phyloP scores from a whole-genome alignment of 2,113 vertebrate species.

The Cyprinodon brontotheroides region DNA sequence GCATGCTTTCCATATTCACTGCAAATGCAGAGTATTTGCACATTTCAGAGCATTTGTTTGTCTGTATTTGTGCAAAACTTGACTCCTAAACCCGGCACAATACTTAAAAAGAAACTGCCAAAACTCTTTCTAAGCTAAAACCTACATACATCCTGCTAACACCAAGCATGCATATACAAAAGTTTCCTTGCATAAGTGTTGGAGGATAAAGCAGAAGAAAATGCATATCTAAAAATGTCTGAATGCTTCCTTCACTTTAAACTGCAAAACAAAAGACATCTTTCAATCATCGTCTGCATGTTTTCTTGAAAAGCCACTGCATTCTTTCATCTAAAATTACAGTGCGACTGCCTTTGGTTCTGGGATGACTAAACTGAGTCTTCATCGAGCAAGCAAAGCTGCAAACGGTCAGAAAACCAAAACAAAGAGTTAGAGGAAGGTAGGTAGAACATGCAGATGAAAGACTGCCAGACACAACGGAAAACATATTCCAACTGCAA shows the following conservation, averaged over 20 bases:
- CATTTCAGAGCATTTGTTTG: background rate
- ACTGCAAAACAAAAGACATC: slow-evolving; percentile 27
- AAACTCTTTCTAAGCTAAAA: slow-evolving; percentile 29
- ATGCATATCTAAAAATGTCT: slow-evolving; percentile 1
- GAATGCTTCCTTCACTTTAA: background rate
- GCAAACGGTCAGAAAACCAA: slow-evolving; percentile 41
- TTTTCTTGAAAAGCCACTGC: slow-evolving; percentile 43
- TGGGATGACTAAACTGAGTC: slow-evolving; percentile 27
- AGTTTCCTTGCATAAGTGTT: slow-evolving; percentile 19
- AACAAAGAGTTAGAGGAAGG: slow-evolving; percentile 34
- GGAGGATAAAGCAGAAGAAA: slow-evolving; percentile 9
- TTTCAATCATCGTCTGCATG: slow-evolving; percentile 8
- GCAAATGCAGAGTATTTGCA: background rate
- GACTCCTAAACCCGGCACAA: background rate
- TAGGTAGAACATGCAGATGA: slow-evolving; percentile 27
- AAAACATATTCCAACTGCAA: slow-evolving; percentile 52
- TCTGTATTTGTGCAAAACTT: background rate
- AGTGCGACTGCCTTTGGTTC: slow-evolving; percentile 44
- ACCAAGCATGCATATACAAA: background rate
- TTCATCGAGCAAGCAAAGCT: background rate
- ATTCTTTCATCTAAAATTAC: slow-evolving; percentile 52
- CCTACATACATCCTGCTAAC: slow-evolving; percentile 18
- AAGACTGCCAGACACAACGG: slow-evolving; percentile 36
- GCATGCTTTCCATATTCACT: slow-evolving; percentile 13
- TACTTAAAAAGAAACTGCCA: slow-evolving; percentile 3